Conservation (phyloP, 2,797 vertebrate genomes). For the Hirundo rustica region DNA sequence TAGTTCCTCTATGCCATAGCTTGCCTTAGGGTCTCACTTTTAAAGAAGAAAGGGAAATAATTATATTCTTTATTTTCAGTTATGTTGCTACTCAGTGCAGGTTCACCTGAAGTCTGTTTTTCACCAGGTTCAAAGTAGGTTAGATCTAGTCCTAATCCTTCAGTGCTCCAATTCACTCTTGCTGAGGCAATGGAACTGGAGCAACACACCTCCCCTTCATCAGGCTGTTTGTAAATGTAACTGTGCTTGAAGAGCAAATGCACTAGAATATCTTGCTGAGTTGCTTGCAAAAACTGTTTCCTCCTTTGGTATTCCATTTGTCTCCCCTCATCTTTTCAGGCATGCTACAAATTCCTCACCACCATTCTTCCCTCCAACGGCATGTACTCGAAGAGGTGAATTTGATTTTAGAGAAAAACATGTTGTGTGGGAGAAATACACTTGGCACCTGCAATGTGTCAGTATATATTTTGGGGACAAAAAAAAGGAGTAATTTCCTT, state of each 20-base stretch:
- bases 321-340: not conserved
- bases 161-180: accelerated
- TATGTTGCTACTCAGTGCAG: not conserved
- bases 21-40: not conserved
- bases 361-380: not conserved
- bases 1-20: not conserved
- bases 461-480: not conserved
- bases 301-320: not conserved
- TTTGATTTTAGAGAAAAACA: not conserved
- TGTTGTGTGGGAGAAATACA: not conserved
- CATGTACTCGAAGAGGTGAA: not conserved
- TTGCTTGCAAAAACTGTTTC: not conserved
- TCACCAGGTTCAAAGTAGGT: not conserved
- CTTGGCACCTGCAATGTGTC: not conserved
- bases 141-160: not conserved
- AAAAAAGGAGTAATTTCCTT: not conserved
- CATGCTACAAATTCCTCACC: not conserved
- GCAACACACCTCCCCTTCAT: not conserved
- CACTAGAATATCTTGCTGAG: not conserved
- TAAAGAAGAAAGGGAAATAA: not conserved
- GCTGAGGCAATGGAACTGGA: not conserved
- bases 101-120: not conserved
- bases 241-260: not conserved
- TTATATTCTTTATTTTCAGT: not conserved
- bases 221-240: not conserved